A percentile compares a stretch with the other conserved stretches of the same genome.
Conservation (phyloP, 2,888 invertebrate genomes). For the Amblyjoppa fuscipennis region DNA sequence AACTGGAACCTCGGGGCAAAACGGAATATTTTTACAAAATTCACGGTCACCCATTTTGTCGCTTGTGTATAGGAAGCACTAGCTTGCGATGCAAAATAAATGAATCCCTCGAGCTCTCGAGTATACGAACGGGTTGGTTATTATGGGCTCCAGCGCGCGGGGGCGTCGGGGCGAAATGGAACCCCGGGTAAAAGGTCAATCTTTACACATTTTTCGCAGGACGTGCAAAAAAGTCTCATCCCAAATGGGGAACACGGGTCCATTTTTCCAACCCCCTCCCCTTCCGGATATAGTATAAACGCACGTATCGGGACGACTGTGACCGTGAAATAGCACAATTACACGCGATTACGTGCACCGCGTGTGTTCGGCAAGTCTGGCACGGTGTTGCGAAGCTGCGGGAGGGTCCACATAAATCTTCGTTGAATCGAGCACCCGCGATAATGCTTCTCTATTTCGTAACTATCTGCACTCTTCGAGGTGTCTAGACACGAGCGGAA, state of each 20-base stretch:
- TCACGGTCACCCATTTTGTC: constrained; percentile 52
- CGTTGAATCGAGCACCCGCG: constrained; percentile 42
- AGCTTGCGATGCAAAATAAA: constrained; percentile 37
- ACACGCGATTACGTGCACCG: constrained; percentile 49
- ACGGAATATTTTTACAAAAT: no score
- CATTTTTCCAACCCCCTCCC: no score
- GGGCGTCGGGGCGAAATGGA: no score
- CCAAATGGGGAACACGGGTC: no score
- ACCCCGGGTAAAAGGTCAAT: no score
- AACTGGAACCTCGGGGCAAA: no score
- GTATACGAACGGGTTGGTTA: constrained; percentile 17
- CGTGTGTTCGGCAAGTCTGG: constrained; percentile 40
- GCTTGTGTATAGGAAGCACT: constrained; percentile 50
- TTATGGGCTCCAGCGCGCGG: neutral
- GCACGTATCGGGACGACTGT: constrained; percentile 25
- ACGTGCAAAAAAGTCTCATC: no score
- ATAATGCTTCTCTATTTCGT: constrained; percentile 31
- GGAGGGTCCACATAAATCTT: constrained; percentile 38
- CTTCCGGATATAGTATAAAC: neutral
- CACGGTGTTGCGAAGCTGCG: neutral
- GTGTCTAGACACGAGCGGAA: constrained; percentile 35
- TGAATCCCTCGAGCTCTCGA: neutral
- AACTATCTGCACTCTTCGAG: constrained; percentile 12
- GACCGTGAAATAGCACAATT: constrained; percentile 43
- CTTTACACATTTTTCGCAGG: no score